Evolutionary conservation across 2,113 vertebrate genomes (phyloP).

Genomic region (Elephas maximus): DNA sequence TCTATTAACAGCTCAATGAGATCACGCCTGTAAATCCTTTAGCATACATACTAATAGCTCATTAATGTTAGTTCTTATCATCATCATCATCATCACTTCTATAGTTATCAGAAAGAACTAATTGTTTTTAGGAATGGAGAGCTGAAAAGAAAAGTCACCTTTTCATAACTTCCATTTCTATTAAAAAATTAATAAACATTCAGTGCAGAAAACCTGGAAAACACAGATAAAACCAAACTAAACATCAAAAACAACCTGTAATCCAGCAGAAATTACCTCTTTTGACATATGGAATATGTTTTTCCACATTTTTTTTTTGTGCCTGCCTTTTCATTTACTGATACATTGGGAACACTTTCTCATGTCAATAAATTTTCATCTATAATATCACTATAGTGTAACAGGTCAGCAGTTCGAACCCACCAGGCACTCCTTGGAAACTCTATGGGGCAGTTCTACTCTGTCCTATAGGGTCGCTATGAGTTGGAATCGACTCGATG

Average conservation of each 20-base stretch:
- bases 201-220: constrained; percentile 56
- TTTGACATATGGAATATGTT: constrained; percentile 39
- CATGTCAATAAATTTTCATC: neutral
- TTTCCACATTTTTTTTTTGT: neutral
- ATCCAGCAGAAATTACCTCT: constrained; percentile 20
- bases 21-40: neutral
- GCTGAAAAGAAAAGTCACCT: constrained; percentile 8
- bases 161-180: constrained; percentile 38
- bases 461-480: too few relatives aligned
- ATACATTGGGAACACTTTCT: constrained; percentile 8
- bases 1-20: neutral
- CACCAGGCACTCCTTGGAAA: too few relatives aligned
- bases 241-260: constrained; percentile 52
- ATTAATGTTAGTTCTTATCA: neutral
- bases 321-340: neutral
- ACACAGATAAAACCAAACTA: neutral
- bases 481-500: too few relatives aligned
- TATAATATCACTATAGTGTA: neutral
- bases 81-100: neutral
- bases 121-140: constrained; percentile 29
- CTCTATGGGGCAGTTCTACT: too few relatives aligned
- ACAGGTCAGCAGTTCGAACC: too few relatives aligned
- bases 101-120: constrained; percentile 20
- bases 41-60: neutral
- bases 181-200: neutral